Base-by-base conservation (phyloP, 2,797 vertebrate species). In the Hydrolagus colliei region DNA sequence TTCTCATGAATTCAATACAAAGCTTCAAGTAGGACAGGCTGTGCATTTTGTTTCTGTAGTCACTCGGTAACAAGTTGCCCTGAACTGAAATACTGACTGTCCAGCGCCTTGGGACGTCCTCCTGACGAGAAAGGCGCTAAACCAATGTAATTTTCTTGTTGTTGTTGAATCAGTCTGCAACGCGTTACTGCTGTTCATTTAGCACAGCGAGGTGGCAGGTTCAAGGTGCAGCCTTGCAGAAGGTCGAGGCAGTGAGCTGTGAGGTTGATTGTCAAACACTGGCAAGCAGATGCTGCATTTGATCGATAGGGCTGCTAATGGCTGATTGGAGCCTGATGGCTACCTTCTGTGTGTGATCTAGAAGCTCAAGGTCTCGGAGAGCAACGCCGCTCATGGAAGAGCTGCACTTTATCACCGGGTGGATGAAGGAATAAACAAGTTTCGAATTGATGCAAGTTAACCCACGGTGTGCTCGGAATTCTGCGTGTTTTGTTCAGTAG, bases 241-340 rank as follows among this genome's bases (percentile, higher is more conserved):
- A 85, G 86, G 77, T 52, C 79, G 61, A 78, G 59, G 86, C 87
- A 87, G 85, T 63, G 86, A 88, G 87, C 88, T 88, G 88, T 87
- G 86, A 73, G 85, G 59, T 67, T 9, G 85, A 61, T 67, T 87
- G 86, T 86, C 87, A 87, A 86, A 86, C 85, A 63, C 32, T 76
- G 86, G 86, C 88, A 86, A 78, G 79, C 79, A 82, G 63, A 68
- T 68, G 16, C 79, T 82, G 63, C 27, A 68, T 68, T 82, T 88
- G 87, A 88, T 87, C 86, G 86, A 88, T 88, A 85, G 86, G 77
- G 68, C 65, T 86, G 84, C 86, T 20, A 75, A 82, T 41, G 72
- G 85, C 77, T 86, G 86, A 87, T 87, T 86, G 86, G 84, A 77
- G 85, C 32, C 78, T 87, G 88, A 87, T 71, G 77, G 87, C 87